phyloP scores from a whole-genome alignment of 2,888 invertebrate genomes.

The Yponomeuta malinellus region DNA sequence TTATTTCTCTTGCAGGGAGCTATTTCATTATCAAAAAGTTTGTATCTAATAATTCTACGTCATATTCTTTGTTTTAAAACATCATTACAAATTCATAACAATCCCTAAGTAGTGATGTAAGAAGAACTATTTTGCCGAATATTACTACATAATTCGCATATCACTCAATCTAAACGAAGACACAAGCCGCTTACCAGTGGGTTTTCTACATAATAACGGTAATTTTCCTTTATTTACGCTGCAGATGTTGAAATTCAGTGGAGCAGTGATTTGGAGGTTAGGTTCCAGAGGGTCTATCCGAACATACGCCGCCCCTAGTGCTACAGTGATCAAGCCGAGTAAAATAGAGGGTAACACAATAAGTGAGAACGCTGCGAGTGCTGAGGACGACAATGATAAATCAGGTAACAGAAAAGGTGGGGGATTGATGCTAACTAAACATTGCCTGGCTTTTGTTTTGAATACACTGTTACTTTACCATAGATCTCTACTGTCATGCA shows the following conservation, averaged over 20 bases:
- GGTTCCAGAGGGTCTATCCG: conserved; percentile 50
- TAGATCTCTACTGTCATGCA: too few relatives aligned
- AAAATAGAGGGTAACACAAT: conserved; percentile 40
- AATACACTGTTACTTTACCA: neutral
- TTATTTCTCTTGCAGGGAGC: conserved; percentile 17
- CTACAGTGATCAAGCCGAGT: conserved; percentile 85
- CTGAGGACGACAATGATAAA: conserved; percentile 32
- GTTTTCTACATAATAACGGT: neutral
- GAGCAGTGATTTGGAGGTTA: conserved; percentile 70
- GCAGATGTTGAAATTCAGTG: conserved; percentile 71
- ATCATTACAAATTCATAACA: neutral
- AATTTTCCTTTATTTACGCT: conserved; percentile 22
- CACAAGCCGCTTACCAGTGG: neutral
- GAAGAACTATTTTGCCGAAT: conserved; percentile 35
- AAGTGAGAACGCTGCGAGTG: conserved; percentile 20
- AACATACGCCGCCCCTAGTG: conserved; percentile 79
- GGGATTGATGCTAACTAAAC: neutral
- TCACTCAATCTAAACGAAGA: neutral
- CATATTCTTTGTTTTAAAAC: neutral
- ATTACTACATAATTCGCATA: conserved; percentile 23
- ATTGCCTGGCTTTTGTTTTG: neutral
- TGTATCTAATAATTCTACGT: neutral
- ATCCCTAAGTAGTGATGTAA: conserved; percentile 49
- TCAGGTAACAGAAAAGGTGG: conserved; percentile 31
- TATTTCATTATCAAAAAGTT: neutral